A percentile compares a stretch with the other conserved stretches of the same genome.
Evolutionary conservation across 2,888 invertebrate genomes (phyloP).

Genomic region (Elmis aenea): DNA sequence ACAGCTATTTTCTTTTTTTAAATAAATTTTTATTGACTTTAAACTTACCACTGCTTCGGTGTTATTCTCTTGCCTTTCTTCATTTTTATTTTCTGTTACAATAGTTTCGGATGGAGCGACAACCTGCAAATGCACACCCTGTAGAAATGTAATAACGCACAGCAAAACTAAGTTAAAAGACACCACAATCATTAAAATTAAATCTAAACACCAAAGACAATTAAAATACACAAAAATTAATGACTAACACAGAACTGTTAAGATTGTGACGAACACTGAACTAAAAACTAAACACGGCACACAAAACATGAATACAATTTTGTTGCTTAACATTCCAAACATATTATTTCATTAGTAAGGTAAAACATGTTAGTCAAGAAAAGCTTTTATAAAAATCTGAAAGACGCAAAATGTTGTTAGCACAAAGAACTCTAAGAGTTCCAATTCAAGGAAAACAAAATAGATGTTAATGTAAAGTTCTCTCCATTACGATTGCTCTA

Average conservation of each 20-base stretch:
- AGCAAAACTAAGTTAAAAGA: no score
- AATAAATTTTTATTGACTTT: no score
- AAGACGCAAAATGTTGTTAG: conserved; percentile 22
- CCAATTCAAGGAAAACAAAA: conserved; percentile 23
- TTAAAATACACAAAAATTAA: no score
- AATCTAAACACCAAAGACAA: no score
- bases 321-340: conserved; percentile 10
- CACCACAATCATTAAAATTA: no score
- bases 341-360: conserved; percentile 16
- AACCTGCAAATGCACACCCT: conserved; percentile 27
- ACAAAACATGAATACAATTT: conserved; percentile 14
- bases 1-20: no score
- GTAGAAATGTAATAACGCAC: no score
- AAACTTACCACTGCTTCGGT: no score
- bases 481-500: conserved; percentile 33
- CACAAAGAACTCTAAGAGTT: conserved; percentile 18
- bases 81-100: conserved; percentile 24
- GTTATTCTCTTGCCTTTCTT: conserved; percentile 25
- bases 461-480: conserved; percentile 30
- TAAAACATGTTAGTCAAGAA: conserved; percentile 25
- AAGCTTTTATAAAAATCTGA: conserved; percentile 16
- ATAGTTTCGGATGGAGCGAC: conserved; percentile 19
- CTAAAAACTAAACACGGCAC: no score
- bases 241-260: no score
- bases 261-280: no score